phyloP scores from a whole-genome alignment of 2,113 vertebrate species.

The Crotalus horridus region DNA sequence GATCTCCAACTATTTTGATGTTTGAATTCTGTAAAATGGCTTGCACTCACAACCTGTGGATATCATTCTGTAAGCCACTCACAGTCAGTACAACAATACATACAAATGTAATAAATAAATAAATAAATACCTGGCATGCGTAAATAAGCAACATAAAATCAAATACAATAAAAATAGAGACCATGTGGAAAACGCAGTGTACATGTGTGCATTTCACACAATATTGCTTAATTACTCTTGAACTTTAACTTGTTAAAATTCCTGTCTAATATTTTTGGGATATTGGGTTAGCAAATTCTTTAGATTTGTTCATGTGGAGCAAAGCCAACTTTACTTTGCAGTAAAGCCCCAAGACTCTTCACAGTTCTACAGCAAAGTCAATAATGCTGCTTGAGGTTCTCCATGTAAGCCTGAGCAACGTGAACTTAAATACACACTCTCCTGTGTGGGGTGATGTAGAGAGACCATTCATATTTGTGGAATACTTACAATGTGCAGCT shows the following conservation, averaged over 20 bases:
- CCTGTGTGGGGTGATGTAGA: not conserved
- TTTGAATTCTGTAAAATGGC: not conserved
- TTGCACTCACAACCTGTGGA: not conserved
- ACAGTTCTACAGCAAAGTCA: not conserved
- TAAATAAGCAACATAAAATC: not conserved
- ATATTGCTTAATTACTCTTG: not conserved
- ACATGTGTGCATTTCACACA: not conserved
- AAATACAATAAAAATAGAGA: not conserved
- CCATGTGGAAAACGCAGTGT: not conserved
- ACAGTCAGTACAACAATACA: not conserved
- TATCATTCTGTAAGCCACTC: not conserved
- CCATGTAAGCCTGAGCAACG: not conserved
- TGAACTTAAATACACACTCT: slow-evolving; percentile 1
- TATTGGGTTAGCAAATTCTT: not conserved
- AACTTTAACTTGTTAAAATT: not conserved
- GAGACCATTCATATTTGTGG: slow-evolving; percentile 3
- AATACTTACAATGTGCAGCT: not conserved
- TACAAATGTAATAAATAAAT: not conserved
- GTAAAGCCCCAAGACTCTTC: not conserved
- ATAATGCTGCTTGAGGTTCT: not conserved
- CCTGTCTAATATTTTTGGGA: not conserved
- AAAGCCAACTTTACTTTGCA: not conserved
- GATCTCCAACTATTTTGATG: not conserved
- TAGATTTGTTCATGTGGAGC: not conserved
- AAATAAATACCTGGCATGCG: not conserved